Evolutionary conservation across 1,140 invertebrate genomes (phyloP), one percentile per base, ranked within the genome.

Genomic region (Pararge aegeria): DNA sequence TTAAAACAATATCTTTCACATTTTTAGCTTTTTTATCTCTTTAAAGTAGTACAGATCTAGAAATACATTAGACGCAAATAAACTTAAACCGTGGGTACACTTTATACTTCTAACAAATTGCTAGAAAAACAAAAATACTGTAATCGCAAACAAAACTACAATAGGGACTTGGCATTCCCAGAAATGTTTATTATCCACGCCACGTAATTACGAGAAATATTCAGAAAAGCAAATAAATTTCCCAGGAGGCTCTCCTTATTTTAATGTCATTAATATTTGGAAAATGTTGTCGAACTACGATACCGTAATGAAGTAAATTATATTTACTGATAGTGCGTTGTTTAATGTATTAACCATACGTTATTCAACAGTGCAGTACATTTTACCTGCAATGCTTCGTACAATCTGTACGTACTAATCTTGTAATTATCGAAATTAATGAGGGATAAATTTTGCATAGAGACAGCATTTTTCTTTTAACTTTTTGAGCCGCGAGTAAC

Each of bases 131-230:
- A 7, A 24, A 42, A 42, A 16, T 7, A 42, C 6, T 42, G 38
- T 16, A 42, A 42, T 42, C 42, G 19, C 19, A 46, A 46, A 46
- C 18, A 12, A 20, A 46, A 10, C 42, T 20, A 46, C 42, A 46
- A 46, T 20, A 46, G 42, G 42, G 42, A 46, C 42, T 46, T 20
- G 42, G 18, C 15, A 12, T 3, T 46, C 42, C 19, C 42, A 46
- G 42, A 46, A 46, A 46, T 46, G 42, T 46, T 46, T 46, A 46
- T 20, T 46, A 46, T 20, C 42, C 42, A 46, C 12, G 42, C 42
- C 42, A 46, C 42, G 42, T 46, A 46, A 46, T 46, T 46, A 46
- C 42, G 42, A 20, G 42, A 46, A 44, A 46, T 46, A 46, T 46
- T 46, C 42, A 46, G 42, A 46, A 46, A 46, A 46, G 42, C 42